Percentiles rank a stretch among this genome's conserved stretches.
phyloP scores from a whole-genome alignment of 2,888 invertebrate genomes.

The Arge pagana region DNA sequence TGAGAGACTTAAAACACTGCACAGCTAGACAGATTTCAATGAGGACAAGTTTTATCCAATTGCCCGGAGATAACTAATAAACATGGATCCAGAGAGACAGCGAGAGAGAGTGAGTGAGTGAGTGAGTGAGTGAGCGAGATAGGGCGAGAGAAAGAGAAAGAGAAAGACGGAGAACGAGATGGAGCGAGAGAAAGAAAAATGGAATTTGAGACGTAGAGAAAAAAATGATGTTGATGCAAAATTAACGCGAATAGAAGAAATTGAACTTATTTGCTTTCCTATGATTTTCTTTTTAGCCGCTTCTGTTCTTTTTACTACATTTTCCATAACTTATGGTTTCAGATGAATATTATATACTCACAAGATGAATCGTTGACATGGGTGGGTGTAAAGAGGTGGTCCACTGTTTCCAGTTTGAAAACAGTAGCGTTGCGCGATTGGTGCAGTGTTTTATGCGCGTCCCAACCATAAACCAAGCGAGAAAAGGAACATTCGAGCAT shows the following conservation, averaged over 20 bases:
- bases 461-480: conserved; percentile 27
- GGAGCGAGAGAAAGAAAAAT: conserved; percentile 5
- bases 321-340: conserved; percentile 22
- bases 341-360: conserved; percentile 19
- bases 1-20: conserved; percentile 46
- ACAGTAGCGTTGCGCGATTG: conserved; percentile 27
- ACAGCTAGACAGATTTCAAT: conserved; percentile 31
- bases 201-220: background rate
- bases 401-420: conserved; percentile 38
- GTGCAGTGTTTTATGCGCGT: conserved; percentile 50
- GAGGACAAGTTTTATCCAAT: conserved; percentile 21
- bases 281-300: conserved; percentile 44
- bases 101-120: conserved; percentile 25
- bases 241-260: background rate
- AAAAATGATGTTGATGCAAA: background rate
- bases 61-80: no score
- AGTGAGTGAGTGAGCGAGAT: conserved; percentile 21
- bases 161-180: conserved; percentile 3
- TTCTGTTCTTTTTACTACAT: conserved; percentile 21
- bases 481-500: conserved; percentile 13
- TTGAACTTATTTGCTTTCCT: conserved; percentile 15
- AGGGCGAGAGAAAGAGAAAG: background rate
- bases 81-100: conserved; percentile 20
- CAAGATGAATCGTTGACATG: conserved; percentile 18
- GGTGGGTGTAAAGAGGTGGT: conserved; percentile 41